Conservation (phyloP, 53 echinoderm and acorn worm species). For the Paracentrotus lividus region DNA sequence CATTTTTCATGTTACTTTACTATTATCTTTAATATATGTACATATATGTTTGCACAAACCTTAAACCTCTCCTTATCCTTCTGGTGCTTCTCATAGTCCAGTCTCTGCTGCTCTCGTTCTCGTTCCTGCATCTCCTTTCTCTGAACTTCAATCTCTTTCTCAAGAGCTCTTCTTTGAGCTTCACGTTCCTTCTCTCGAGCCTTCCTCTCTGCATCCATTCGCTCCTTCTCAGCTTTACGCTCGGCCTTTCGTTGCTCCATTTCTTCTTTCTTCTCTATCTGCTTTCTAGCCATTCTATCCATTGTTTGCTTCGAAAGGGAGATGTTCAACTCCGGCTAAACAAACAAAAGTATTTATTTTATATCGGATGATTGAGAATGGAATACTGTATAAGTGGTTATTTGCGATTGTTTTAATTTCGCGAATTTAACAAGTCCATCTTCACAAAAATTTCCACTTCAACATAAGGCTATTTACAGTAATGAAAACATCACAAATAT, state of each 20-base stretch:
- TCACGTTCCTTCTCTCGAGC: constrained; percentile 77
- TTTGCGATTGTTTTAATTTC: too few relatives aligned
- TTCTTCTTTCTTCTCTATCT: constrained; percentile 82
- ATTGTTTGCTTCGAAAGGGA: constrained; percentile 86
- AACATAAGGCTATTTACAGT: too few relatives aligned
- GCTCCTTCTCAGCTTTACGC: constrained; percentile 73
- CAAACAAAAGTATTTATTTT: neutral
- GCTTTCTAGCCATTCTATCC: constrained; percentile 82
- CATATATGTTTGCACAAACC: too few relatives aligned
- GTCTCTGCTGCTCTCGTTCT: constrained; percentile 63
- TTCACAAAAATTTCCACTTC: too few relatives aligned
- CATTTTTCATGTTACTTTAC: too few relatives aligned
- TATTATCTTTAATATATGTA: too few relatives aligned
- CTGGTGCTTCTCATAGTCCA: constrained; percentile 72
- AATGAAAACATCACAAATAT: too few relatives aligned
- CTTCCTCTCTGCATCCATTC: constrained; percentile 67
- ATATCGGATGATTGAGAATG: too few relatives aligned
- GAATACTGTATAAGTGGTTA: too few relatives aligned
- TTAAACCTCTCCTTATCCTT: constrained; percentile 63
- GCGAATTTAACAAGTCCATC: too few relatives aligned
- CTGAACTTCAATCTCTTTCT: constrained; percentile 74
- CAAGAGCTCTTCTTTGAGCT: constrained; percentile 55
- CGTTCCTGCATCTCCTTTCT: constrained; percentile 52
- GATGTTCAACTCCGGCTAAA: constrained; percentile 49
- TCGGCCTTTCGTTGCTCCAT: constrained; percentile 75